phyloP scores from a whole-genome alignment of 2,797 vertebrate species.

The Ciconia nigra region DNA sequence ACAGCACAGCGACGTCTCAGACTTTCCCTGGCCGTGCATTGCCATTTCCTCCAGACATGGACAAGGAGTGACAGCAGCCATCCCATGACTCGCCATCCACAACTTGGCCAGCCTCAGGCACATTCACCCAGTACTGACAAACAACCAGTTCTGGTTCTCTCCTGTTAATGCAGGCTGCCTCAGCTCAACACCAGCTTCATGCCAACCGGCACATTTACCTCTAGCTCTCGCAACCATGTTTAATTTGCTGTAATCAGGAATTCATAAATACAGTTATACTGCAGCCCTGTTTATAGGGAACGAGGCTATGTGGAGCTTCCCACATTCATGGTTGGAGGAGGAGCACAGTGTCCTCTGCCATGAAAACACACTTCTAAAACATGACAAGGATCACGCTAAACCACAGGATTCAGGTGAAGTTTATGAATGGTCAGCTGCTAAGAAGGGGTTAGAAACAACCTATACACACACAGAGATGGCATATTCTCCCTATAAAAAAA shows the following conservation, averaged over 20 bases:
- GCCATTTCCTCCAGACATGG: neutral
- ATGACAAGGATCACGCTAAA: neutral
- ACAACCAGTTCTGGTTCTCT: neutral
- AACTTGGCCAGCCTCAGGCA: neutral
- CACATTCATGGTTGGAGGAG: accelerated
- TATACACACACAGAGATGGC: neutral
- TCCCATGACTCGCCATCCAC: neutral
- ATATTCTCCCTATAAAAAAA: neutral
- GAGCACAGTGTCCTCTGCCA: neutral
- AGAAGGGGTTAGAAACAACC: neutral
- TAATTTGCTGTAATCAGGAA: neutral
- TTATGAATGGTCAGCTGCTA: neutral
- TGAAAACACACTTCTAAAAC: neutral
- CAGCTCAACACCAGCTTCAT: neutral
- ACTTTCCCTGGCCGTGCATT: neutral
- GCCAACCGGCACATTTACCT: neutral
- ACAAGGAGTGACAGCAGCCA: neutral
- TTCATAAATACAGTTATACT: neutral
- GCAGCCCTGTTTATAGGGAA: neutral
- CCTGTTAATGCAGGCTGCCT: neutral
- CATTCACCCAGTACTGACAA: neutral
- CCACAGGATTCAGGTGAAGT: neutral
- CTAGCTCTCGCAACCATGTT: neutral
- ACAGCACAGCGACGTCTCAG: neutral
- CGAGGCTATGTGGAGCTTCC: neutral